phyloP scores from a whole-genome alignment of 2,888 invertebrate species.

The Erebia aethiops region DNA sequence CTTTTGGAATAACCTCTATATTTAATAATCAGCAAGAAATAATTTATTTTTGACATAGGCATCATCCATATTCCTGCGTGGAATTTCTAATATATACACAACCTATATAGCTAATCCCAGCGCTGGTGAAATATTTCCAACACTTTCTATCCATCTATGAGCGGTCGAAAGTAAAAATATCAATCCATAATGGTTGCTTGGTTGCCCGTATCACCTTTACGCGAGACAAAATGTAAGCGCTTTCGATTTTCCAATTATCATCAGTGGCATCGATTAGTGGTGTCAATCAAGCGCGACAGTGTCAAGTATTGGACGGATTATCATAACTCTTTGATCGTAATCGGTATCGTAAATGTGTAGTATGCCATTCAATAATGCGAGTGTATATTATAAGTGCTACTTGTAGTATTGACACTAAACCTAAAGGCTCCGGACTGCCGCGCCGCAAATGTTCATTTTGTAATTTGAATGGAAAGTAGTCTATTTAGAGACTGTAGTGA shows the following conservation, averaged over 20 bases:
- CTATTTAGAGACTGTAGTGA: too few species aligned
- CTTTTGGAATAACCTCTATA: too few species aligned
- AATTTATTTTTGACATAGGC: too few species aligned
- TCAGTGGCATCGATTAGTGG: constrained; percentile 37
- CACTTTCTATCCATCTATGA: not conserved
- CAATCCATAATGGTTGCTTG: constrained; percentile 22
- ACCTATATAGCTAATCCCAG: not conserved
- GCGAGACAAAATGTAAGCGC: constrained; percentile 38
- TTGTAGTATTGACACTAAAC: not conserved
- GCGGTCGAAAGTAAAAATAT: constrained; percentile 5
- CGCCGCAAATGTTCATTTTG: too few species aligned
- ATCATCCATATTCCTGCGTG: too few species aligned
- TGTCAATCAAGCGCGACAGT: constrained; percentile 47
- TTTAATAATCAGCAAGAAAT: too few species aligned
- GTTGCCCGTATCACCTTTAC: constrained; percentile 41
- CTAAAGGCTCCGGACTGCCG: not conserved
- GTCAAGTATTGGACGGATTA: constrained; percentile 30
- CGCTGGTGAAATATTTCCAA: not conserved
- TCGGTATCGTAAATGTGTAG: constrained; percentile 23
- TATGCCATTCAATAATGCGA: constrained; percentile 13
- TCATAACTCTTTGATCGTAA: constrained; percentile 34
- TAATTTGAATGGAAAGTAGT: too few species aligned
- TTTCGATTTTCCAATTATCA: constrained; percentile 51
- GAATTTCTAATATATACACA: not conserved
- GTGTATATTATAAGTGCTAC: not conserved